Evolutionary conservation across 1,140 invertebrate species (phyloP), one percentile per base, ranked within the genome.

Genomic region (Caenorhabditis inopinata): DNA sequence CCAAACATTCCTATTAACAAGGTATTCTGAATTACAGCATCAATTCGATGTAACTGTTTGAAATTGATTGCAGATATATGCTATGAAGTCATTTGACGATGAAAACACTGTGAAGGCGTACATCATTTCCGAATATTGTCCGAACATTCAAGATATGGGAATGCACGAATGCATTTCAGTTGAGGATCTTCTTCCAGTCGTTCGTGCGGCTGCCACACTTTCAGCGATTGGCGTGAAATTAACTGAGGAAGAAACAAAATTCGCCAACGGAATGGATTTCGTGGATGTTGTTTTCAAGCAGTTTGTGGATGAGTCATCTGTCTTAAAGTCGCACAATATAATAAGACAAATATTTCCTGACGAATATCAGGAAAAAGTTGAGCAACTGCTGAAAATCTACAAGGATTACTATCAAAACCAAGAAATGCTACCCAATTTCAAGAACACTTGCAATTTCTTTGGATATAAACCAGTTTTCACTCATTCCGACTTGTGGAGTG

Each of bases 51-150:
- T n/a, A n/a, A 12, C 18, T 12, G n/a, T 5, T 4, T 49, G 6
- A 51, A 48, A 27, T n/a, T n/a, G 5, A 32, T 21, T 78, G 16
- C 38, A 78, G 76, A 46, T 78, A 3, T 78, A 62, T 25, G 49
- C 25, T 4, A 16, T 25, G 21, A 51, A 53, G 12, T 32, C 49
- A 32, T 78, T 78, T 27, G 53, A 51, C 32, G 76, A 78, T 16
- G 76, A 78, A 29, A 78, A 62, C 23, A 51, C 51, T 12, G 18
- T 78, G 42, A 78, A 78, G 29, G 76, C 49, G 0, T 62, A 58
- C 18, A 23, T 78, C 18, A 51, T 78, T 16, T 58, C 53, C 6
- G 76, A 78, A 38, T 78, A 48, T 18, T 16, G 45, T 27, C 49
- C 49, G 16, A 38, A 78, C 14, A 14, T 68, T 42, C 32, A 68